Evolutionary conservation across 2,888 invertebrate species (phyloP).

Genomic region (Caenorhabditis imperialis): DNA sequence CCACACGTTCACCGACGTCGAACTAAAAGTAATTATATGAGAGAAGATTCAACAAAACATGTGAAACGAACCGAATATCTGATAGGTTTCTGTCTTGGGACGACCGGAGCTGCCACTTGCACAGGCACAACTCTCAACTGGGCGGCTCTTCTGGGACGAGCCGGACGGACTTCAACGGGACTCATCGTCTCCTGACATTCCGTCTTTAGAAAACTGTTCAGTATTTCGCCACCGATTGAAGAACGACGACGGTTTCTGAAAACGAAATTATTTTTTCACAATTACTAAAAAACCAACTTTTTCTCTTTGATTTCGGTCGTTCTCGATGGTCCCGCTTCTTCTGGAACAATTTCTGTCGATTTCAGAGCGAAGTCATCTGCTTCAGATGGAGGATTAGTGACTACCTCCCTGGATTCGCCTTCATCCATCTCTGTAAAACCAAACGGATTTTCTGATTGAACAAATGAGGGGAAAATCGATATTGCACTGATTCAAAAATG

Average conservation of each 20-base stretch:
- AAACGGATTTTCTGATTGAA: neutral
- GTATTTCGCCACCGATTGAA: conserved; percentile 12
- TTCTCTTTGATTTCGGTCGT: neutral
- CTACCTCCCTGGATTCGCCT: neutral
- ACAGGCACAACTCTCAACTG: neutral
- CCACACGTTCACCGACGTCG: conserved; percentile 32
- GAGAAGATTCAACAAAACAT: neutral
- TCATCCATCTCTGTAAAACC: neutral
- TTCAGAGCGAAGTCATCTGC: too few relatives aligned
- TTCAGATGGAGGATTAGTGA: too few relatives aligned
- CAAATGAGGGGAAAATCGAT: neutral
- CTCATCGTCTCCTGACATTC: conserved; percentile 19
- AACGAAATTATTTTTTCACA: too few relatives aligned
- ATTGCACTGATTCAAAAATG: conserved; percentile 3
- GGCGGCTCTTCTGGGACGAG: conserved; percentile 10
- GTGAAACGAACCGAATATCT: conserved; percentile 22
- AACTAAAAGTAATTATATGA: conserved; percentile 16
- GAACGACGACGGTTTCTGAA: conserved; percentile 34
- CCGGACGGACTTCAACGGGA: conserved; percentile 9
- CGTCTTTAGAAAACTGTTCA: conserved; percentile 10
- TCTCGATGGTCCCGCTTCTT: neutral
- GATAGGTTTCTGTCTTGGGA: neutral
- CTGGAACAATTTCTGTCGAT: neutral
- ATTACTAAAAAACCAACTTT: neutral
- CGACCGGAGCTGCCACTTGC: neutral